Base-by-base conservation (phyloP, 37 sponge, comb jelly and placozoan species). In the Halichondria panicea region DNA sequence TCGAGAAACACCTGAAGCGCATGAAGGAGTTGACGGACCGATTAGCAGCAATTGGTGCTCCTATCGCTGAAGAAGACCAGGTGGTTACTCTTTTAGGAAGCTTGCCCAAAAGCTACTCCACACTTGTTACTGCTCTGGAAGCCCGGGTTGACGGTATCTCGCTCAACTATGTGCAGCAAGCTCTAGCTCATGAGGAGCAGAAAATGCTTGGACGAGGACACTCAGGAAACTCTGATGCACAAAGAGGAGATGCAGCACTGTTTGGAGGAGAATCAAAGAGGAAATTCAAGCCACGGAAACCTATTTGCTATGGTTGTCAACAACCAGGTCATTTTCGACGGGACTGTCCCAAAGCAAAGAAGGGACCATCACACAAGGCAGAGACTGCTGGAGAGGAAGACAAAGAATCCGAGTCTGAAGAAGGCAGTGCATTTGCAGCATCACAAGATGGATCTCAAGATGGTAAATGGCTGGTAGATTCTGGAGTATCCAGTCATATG, bases 21-120 rank as follows among this genome's bases (percentile, higher is more conserved):
- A 79, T 87, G 71, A 87, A 87, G 28, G 87, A 87, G 52, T 24
- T 87, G 5, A 75, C 81, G 12, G 81, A 87, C 56, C 67, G 32
- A 50, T 70, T 87, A n/a, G 76, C 75, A 41, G 39, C 87, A 6
- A 80, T 87, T 53, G 68, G 68, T 44, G 63, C 64, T 34, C 76
- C 70, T 5, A 75, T 83, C 15, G 34, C 75, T 7, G 76, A 83
- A 31, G 75, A 75, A 67, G 59, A 75, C 36, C 75, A 74, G 28
- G 84, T 68, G 5, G 68, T 83, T 18, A 83, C 61, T 24, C 70
- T 83, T 0, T 41, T 83, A 48, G 61, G 67, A 37, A 83, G 76
- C 41, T 35, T 83, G 54, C 84, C 76, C 36, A 13, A 24, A 4
- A 41, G 45, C 25, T 83, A 63, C 30, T 67, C 75, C 11, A 75